These are phyloP conservation scores for Epirrita christyi DNA, from an alignment of 2,888 invertebrate genomes.

Conservation along the genomic window DNA sequence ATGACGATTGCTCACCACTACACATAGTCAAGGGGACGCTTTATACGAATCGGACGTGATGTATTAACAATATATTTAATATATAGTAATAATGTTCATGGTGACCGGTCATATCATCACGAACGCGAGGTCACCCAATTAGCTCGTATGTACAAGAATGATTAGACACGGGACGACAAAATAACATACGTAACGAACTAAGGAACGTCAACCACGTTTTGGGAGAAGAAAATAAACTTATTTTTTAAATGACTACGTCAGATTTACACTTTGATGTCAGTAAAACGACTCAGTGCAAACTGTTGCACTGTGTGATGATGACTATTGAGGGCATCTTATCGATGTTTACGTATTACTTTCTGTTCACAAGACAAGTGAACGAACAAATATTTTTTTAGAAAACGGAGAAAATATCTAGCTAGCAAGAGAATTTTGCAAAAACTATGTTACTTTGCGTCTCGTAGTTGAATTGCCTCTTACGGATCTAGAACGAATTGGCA, in stretches of 20 bases:
- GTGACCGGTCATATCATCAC: background rate
- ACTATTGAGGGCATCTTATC: too few relatives aligned
- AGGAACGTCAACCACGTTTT: background rate
- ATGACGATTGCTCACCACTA: background rate
- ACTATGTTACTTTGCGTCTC: background rate
- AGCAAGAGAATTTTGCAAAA: too few relatives aligned
- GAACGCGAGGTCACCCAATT: conserved; percentile 6
- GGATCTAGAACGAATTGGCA: conserved; percentile 6
- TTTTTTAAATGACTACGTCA: too few relatives aligned
- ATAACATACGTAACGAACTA: background rate
- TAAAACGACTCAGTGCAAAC: too few relatives aligned
- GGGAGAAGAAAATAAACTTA: background rate
- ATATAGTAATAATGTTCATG: background rate
- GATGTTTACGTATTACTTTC: too few relatives aligned
- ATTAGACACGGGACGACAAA: background rate
- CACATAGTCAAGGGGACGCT: conserved; percentile 7
- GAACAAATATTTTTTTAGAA: too few relatives aligned
- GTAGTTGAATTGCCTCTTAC: background rate
- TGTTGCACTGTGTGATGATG: too few relatives aligned
- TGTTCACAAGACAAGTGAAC: too few relatives aligned
- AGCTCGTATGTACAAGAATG: background rate
- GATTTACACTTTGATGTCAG: too few relatives aligned
- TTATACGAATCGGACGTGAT: conserved; percentile 9
- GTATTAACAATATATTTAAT: background rate
- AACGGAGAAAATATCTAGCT: too few relatives aligned